Conservation (phyloP, 2,113 vertebrate species). For the Tetrao urogallus region DNA sequence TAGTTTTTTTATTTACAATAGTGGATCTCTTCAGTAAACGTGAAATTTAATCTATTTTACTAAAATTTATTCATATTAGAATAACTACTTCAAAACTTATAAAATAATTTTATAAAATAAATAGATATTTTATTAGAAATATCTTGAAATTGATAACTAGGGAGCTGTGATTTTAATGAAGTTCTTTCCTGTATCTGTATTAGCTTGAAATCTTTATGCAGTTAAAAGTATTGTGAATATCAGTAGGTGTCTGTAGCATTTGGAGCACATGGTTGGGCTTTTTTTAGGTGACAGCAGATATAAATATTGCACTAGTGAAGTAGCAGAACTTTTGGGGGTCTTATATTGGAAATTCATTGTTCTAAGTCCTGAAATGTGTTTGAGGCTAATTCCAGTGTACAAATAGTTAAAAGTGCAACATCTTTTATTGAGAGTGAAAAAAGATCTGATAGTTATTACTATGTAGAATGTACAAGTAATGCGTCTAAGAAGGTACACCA, state of each 20-base stretch:
- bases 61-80: background rate
- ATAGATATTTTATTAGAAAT: background rate
- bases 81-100: background rate
- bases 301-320: background rate
- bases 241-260: background rate
- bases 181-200: background rate
- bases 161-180: background rate
- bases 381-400: background rate
- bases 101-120: background rate
- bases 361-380: background rate
- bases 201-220: background rate
- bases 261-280: background rate
- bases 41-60: background rate
- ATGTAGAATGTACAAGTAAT: background rate
- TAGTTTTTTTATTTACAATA: background rate
- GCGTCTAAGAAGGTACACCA: background rate
- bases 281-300: background rate
- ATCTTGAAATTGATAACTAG: background rate
- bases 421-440: background rate
- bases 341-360: background rate
- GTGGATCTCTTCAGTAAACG: background rate
- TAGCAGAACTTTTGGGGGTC: accelerated
- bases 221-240: background rate
- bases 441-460: background rate
- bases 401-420: background rate